A percentile compares a stretch with the other conserved stretches of the same genome.
Evolutionary conservation across 2,888 invertebrate genomes (phyloP).

Genomic region (Drosophila nr. fundita): DNA sequence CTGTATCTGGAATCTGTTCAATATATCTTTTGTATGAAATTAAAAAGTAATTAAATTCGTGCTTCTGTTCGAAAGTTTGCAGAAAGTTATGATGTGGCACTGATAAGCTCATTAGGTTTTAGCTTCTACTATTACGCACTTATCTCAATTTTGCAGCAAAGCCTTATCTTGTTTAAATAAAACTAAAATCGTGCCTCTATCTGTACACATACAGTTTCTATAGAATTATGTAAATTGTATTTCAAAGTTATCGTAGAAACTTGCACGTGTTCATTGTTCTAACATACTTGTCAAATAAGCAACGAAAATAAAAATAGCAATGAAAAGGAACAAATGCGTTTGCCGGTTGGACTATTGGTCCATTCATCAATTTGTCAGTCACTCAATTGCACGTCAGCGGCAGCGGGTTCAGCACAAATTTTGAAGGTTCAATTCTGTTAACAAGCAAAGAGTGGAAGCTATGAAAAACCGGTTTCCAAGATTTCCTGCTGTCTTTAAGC

Average conservation of each 20-base stretch:
- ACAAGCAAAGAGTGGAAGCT: slow-evolving; percentile 48
- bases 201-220: not conserved
- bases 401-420: slow-evolving; percentile 33
- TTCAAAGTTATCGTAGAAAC: slow-evolving; percentile 3
- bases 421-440: slow-evolving; percentile 56
- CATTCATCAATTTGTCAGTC: not conserved
- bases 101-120: not conserved
- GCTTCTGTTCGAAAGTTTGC: not conserved
- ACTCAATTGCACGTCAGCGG: not conserved
- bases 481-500: slow-evolving; percentile 30
- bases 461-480: slow-evolving; percentile 61
- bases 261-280: slow-evolving; percentile 25
- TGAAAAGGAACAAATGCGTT: slow-evolving; percentile 14
- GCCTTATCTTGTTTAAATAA: slow-evolving; percentile 33
- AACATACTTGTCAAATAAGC: slow-evolving; percentile 23
- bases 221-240: slow-evolving; percentile 4
- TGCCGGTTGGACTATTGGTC: slow-evolving; percentile 7
- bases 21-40: not conserved
- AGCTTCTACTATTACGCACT: slow-evolving; percentile 10
- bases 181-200: not conserved
- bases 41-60: not conserved
- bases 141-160: slow-evolving; percentile 28
- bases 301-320: slow-evolving; percentile 14
- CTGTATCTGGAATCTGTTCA: slow-evolving; percentile 12
- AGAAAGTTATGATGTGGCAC: not conserved